Percentiles rank a stretch among this genome's conserved stretches.
phyloP scores from a whole-genome alignment of 2,888 invertebrate genomes.

The Pomacea canaliculata region DNA sequence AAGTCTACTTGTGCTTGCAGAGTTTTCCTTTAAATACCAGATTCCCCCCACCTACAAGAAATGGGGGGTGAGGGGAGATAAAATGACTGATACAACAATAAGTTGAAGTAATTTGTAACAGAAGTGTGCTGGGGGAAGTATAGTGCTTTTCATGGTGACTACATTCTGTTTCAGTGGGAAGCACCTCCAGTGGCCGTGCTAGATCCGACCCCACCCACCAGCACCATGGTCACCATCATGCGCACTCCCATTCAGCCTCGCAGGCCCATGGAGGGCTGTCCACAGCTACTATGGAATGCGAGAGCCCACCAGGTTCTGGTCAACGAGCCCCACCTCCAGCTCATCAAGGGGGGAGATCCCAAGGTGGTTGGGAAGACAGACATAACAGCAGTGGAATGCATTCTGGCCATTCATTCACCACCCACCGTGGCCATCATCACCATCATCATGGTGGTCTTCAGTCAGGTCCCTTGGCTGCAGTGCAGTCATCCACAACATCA shows the following conservation, averaged over 20 bases:
- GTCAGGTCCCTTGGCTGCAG: constrained; percentile 38
- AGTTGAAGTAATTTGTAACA: too few relatives aligned
- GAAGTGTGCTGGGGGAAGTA: too few relatives aligned
- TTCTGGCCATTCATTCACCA: constrained; percentile 21
- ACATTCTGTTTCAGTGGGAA: constrained; percentile 47
- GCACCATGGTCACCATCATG: constrained; percentile 60
- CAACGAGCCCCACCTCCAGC: constrained; percentile 27
- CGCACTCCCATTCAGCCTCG: constrained; percentile 52
- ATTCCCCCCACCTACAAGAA: too few relatives aligned
- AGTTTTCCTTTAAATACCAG: too few relatives aligned
- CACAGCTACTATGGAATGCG: constrained; percentile 58
- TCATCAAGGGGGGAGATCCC: constrained; percentile 5
- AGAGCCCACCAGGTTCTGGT: constrained; percentile 46
- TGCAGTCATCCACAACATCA: constrained; percentile 28
- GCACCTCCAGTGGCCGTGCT: constrained; percentile 61
- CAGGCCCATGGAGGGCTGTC: constrained; percentile 28
- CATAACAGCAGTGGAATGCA: constrained; percentile 16
- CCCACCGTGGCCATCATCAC: constrained; percentile 45
- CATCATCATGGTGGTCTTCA: constrained; percentile 35
- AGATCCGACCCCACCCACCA: constrained; percentile 70
- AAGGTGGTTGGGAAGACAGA: constrained; percentile 4
- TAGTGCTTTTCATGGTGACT: too few relatives aligned
- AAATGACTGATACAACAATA: too few relatives aligned
- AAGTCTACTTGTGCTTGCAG: too few relatives aligned
- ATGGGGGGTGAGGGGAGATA: too few relatives aligned